Conservation (phyloP, 2,113 vertebrate species). For the Cranoglanis bouderius region DNA sequence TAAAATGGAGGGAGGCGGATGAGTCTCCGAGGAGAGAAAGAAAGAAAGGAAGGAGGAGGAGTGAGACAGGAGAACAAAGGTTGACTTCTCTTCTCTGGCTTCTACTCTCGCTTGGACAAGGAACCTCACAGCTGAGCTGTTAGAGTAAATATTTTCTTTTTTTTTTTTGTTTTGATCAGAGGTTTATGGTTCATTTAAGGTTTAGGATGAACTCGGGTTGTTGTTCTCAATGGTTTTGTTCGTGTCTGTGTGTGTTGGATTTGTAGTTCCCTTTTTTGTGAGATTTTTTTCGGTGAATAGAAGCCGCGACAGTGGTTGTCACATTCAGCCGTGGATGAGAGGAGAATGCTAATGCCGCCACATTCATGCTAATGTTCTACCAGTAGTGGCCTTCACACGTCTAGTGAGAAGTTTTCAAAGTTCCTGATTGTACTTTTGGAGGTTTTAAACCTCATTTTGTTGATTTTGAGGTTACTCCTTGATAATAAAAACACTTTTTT, state of each 20-base stretch:
- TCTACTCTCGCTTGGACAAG: slow-evolving; percentile 37
- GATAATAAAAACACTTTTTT: background rate
- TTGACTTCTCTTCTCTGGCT: slow-evolving; percentile 59
- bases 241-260: background rate
- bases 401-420: slow-evolving; percentile 17
- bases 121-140: slow-evolving; percentile 24
- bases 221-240: slow-evolving; percentile 2
- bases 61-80: slow-evolving; percentile 76
- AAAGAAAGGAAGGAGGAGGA: slow-evolving; percentile 58
- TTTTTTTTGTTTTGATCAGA: background rate
- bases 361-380: slow-evolving; percentile 67
- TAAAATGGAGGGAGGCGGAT: slow-evolving; percentile 97
- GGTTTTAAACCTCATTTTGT: background rate
- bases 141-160: background rate
- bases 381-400: slow-evolving; percentile 55
- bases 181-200: background rate
- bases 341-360: slow-evolving; percentile 64
- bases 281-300: background rate
- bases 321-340: slow-evolving; percentile 55
- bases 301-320: slow-evolving; percentile 13
- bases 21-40: slow-evolving; percentile 73
- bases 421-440: slow-evolving; percentile 7
- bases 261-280: background rate
- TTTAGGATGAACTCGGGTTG: slow-evolving; percentile 23
- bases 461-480: slow-evolving; percentile 6